These are phyloP conservation scores for Laticauda colubrina DNA, from an alignment of 2,113 vertebrate genomes.

Conservation along the genomic window DNA sequence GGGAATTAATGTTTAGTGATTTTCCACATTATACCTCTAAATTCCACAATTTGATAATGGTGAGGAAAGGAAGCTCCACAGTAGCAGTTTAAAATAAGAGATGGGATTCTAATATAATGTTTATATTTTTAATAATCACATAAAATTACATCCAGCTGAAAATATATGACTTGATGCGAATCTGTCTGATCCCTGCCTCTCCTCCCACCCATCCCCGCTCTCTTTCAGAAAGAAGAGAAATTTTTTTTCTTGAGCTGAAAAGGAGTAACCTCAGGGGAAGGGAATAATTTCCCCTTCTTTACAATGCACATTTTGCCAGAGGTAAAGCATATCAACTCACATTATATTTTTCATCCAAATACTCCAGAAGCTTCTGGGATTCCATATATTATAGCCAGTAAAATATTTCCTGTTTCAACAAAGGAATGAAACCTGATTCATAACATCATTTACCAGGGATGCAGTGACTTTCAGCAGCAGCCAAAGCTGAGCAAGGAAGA, in stretches of 20 bases:
- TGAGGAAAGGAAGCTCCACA: background rate
- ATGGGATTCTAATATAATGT: background rate
- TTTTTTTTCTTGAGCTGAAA: background rate
- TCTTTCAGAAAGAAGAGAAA: background rate
- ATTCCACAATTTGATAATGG: background rate
- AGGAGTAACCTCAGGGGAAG: background rate
- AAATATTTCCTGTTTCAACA: background rate
- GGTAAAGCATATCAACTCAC: background rate
- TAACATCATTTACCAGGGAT: constrained; percentile 24
- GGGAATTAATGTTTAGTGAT: background rate
- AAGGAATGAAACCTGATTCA: constrained; percentile 23
- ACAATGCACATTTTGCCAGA: background rate
- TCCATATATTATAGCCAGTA: background rate
- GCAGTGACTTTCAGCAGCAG: background rate
- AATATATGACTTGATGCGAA: background rate
- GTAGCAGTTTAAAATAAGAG: background rate
- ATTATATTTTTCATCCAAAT: background rate
- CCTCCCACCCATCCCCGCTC: no score
- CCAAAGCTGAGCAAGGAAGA: background rate
- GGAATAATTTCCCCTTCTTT: background rate
- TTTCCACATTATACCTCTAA: constrained; percentile 8
- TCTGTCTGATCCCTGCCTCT: background rate
- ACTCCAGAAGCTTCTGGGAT: background rate
- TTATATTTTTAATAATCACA: constrained; percentile 1
- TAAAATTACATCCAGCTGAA: background rate